Evolutionary conservation across 2,888 invertebrate genomes (phyloP).

Genomic region (Stramonita haemastoma): DNA sequence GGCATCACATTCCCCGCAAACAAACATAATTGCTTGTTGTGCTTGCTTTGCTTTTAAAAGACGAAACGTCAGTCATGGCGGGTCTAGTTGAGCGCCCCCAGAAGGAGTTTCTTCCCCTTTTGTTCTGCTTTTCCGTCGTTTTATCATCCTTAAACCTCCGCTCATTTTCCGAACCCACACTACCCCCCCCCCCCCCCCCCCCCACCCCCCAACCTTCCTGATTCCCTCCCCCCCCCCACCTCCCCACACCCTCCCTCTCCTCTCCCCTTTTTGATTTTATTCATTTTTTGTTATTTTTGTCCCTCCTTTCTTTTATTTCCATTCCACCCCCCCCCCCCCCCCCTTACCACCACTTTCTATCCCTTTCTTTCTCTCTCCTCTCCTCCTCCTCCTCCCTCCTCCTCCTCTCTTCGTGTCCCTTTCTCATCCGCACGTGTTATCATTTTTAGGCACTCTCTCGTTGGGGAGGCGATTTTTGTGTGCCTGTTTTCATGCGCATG

Average conservation of each 20-base stretch:
- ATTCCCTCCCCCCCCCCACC: not conserved
- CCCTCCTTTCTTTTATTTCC: too few species aligned
- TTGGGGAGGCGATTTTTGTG: not conserved
- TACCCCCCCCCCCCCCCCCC: not conserved
- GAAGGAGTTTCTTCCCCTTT: not conserved
- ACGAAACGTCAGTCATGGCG: conserved; percentile 15
- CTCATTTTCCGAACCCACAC: not conserved
- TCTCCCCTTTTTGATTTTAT: too few species aligned
- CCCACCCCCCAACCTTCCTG: not conserved
- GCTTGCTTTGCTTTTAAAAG: not conserved
- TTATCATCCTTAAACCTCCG: not conserved
- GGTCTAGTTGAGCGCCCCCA: not conserved
- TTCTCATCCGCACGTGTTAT: not conserved
- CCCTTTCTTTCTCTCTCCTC: not conserved
- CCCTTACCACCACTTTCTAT: not conserved
- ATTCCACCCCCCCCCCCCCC: not conserved
- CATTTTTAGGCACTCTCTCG: conserved; percentile 21
- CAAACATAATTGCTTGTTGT: conserved; percentile 8
- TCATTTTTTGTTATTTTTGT: too few species aligned
- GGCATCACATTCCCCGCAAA: not conserved
- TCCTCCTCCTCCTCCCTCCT: not conserved
- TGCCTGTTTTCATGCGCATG: not conserved
- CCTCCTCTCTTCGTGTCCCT: not conserved
- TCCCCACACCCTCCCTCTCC: not conserved
- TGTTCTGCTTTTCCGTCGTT: not conserved